Base-by-base conservation (phyloP, 2,888 invertebrate species). In the Rhagium mordax region DNA sequence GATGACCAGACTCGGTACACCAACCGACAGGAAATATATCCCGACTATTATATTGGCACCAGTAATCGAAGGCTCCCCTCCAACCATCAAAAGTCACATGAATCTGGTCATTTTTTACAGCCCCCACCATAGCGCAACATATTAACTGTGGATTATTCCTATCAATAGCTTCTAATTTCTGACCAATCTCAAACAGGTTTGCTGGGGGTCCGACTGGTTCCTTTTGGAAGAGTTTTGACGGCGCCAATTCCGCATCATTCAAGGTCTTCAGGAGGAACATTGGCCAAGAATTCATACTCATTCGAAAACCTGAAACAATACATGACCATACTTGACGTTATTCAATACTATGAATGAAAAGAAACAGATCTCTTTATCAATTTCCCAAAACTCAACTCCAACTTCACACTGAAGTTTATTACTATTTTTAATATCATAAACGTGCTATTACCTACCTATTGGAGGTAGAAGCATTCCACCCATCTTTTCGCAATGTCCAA, bases 61-160 rank as follows among this genome's bases (percentile, higher is more conserved):
- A 98, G 86, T 98, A 98, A 88, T 98, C 98, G 89, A 98, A 98
- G 10, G 98, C 98, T 24, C 98, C 98, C 76, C 96, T 91, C 98
- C 98, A 98, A 0, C 98, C 98, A 90, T 98, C 98, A 89, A 98
- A 98, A 6, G 96, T 96, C 10, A 98, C 96, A 89, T 98, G 96
- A 80, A 98, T 96, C 89, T 95, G 95, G 81, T 98, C 97, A 84
- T 95, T 95, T 86, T 96, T 96, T 0, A 98, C 94, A 74, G 95
- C 96, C 80, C 96, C 97, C 70, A 98, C 95, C 66, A 98, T 98
- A 55, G 98, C 98, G 83, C 97, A 97, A 88, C 98, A 98, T 82
- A 98, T 98, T 75, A 98, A 89, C 85, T 98, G 97, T 0, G 98
- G 98, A 90, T 98, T 98, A 87, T 98, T 98, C 84, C 96, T 95